These are phyloP conservation scores for Cepaea nemoralis DNA, from an alignment of 1,140 invertebrate species.

Conservation along the genomic window DNA sequence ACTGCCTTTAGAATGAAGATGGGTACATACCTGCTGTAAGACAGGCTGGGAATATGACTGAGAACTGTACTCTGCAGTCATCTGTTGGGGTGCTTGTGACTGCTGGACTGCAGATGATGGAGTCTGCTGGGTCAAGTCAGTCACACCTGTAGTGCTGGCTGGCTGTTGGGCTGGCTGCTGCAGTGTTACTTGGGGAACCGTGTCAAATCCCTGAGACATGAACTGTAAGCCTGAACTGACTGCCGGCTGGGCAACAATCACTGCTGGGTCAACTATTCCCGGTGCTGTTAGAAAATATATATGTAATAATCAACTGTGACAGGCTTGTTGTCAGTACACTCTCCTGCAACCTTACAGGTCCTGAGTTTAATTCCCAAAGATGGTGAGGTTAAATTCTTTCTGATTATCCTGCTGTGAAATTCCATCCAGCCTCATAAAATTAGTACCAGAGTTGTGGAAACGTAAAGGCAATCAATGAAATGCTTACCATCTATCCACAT, in stretches of 20 bases:
- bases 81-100: conserved; percentile 8
- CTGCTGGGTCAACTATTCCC: conserved; percentile 71
- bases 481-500: too few species aligned
- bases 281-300: conserved; percentile 60
- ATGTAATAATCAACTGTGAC: too few species aligned
- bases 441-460: too few species aligned
- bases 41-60: not conserved
- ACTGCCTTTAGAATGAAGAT: too few species aligned
- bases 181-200: conserved; percentile 10
- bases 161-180: not conserved
- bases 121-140: conserved; percentile 12
- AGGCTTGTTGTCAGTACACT: too few species aligned
- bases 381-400: too few species aligned
- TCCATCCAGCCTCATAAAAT: too few species aligned
- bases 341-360: too few species aligned
- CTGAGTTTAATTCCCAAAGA: too few species aligned
- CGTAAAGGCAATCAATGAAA: too few species aligned
- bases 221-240: conserved; percentile 26
- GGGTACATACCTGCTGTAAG: not conserved
- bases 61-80: conserved; percentile 16
- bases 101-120: not conserved
- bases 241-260: conserved; percentile 66
- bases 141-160: conserved; percentile 12
- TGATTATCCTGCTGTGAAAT: too few species aligned
- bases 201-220: conserved; percentile 35